These are phyloP conservation scores for Netelia melanura DNA, from an alignment of 2,888 invertebrate species.

Conservation along the genomic window DNA sequence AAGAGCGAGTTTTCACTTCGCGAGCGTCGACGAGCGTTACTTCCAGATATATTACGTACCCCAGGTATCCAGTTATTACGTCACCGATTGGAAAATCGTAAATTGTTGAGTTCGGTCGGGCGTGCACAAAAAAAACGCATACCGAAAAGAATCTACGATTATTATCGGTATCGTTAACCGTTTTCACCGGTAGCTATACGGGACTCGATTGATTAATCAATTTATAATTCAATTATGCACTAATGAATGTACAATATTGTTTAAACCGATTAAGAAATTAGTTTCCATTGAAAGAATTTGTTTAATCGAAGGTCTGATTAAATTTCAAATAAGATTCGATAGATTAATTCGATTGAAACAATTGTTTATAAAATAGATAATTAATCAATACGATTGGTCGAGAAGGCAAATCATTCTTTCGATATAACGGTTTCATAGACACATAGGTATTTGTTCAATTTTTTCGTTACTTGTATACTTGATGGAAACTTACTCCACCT, in stretches of 20 bases:
- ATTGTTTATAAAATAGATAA: neutral
- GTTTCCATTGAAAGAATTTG: neutral
- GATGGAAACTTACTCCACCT: neutral
- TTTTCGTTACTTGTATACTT: neutral
- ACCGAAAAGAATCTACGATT: neutral
- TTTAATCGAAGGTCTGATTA: neutral
- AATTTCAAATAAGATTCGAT: neutral
- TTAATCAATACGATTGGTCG: too few relatives aligned
- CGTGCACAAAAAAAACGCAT: neutral
- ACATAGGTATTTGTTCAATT: neutral
- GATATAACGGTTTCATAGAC: neutral
- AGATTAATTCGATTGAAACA: neutral
- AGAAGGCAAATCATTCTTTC: neutral
- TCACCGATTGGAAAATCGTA: conserved; percentile 55
- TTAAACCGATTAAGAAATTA: neutral
- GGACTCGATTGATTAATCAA: neutral
- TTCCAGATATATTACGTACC: conserved; percentile 49
- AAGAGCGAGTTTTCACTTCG: conserved; percentile 67
- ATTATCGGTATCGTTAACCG: neutral
- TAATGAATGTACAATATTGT: neutral
- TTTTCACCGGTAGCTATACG: neutral
- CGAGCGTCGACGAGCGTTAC: conserved; percentile 47
- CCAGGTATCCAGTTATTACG: conserved; percentile 55
- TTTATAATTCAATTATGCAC: neutral
- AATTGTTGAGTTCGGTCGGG: conserved; percentile 8